Conservation (phyloP, 2,797 vertebrate genomes). For the Pipistrellus pygmaeus region DNA sequence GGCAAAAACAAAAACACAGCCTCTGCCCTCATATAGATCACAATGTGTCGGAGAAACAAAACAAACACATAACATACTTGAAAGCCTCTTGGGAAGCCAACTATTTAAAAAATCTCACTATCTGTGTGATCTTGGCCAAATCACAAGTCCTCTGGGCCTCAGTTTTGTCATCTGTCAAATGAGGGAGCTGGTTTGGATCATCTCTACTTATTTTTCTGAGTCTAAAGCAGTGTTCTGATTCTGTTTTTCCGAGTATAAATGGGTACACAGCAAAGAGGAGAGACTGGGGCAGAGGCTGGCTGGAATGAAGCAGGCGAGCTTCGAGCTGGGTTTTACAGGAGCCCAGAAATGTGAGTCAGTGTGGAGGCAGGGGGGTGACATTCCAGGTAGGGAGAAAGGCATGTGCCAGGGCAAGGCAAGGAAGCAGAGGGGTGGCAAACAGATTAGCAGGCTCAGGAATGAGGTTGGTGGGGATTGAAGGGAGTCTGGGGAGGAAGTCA, state of each 20-base stretch:
- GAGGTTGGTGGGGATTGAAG: constrained; percentile 59
- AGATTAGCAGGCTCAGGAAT: constrained; percentile 76
- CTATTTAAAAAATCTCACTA: constrained; percentile 48
- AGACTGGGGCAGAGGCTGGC: background rate
- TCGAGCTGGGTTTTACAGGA: constrained; percentile 23
- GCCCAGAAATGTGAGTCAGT: constrained; percentile 65
- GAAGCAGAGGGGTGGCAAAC: constrained; percentile 71
- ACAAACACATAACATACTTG: constrained; percentile 52
- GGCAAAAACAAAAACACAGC: constrained; percentile 52
- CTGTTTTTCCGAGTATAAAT: background rate
- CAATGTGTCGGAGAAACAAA: constrained; percentile 41
- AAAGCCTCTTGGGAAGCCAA: constrained; percentile 58
- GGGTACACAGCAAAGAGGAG: background rate
- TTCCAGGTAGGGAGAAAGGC: constrained; percentile 81
- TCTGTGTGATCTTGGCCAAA: constrained; percentile 25
- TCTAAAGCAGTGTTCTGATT: background rate
- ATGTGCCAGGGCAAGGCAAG: constrained; percentile 73
- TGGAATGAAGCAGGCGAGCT: background rate
- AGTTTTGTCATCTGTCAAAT: constrained; percentile 29
- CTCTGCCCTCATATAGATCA: constrained; percentile 14
- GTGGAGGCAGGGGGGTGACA: constrained; percentile 49
- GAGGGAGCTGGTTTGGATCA: background rate
- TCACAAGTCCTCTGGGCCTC: constrained; percentile 35
- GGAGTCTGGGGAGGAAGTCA: constrained; percentile 45
- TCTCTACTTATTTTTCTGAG: background rate